phyloP scores from a whole-genome alignment of 35 echinoderm and acorn worm species.

The Amphiura filiformis region DNA sequence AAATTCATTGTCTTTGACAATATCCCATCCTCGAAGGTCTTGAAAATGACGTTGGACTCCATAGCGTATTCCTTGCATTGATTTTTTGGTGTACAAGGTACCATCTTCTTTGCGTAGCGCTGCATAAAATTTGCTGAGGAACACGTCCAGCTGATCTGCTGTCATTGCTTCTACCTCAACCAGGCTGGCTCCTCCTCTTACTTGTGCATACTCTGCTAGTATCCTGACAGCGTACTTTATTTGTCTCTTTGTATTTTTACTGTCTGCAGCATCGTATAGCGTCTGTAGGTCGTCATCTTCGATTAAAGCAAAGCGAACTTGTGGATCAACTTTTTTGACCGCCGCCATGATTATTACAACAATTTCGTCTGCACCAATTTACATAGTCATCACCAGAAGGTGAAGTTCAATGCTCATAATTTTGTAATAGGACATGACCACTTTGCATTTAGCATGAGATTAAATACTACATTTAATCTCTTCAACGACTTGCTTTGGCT shows the following conservation, averaged over 20 bases:
- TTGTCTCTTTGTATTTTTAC: constrained; percentile 26
- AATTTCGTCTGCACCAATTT: neutral
- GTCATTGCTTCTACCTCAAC: neutral
- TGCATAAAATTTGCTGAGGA: constrained; percentile 31
- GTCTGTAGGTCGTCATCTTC: neutral
- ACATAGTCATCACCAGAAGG: no score
- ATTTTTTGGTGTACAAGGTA: constrained; percentile 44
- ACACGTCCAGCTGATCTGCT: neutral
- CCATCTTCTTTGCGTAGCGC: constrained; percentile 37
- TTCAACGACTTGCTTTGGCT: no score
- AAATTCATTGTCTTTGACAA: constrained; percentile 30
- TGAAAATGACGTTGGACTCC: constrained; percentile 47
- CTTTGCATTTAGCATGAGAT: no score
- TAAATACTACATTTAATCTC: no score
- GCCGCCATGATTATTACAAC: neutral
- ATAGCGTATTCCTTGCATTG: constrained; percentile 59
- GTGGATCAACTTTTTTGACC: neutral
- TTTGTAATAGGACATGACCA: no score
- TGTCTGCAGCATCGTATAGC: constrained; percentile 4
- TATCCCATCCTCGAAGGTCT: constrained; percentile 30
- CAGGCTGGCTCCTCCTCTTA: neutral
- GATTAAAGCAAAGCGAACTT: neutral
- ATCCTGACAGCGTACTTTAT: constrained; percentile 29
- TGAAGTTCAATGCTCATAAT: no score
- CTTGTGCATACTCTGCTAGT: constrained; percentile 11